Evolutionary conservation across 2,113 vertebrate genomes (phyloP).

Genomic region (Scolopax mira): DNA sequence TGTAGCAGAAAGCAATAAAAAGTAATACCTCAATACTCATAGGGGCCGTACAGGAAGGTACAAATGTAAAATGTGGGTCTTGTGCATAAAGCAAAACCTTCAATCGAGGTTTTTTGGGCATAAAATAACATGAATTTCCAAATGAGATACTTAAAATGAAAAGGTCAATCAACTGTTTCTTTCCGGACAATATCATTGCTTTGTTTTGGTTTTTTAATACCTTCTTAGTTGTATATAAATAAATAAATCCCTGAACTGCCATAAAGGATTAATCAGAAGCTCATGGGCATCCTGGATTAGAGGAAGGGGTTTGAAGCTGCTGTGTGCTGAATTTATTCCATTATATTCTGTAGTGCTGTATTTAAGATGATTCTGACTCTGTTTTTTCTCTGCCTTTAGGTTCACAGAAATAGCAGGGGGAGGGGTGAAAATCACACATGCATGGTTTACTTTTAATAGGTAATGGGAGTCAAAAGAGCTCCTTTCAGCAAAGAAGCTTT

Average conservation of each 20-base stretch:
- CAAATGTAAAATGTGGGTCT: neutral
- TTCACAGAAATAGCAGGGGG: neutral
- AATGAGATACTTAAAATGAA: neutral
- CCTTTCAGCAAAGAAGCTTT: neutral
- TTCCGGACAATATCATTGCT: neutral
- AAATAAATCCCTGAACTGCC: neutral
- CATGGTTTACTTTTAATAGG: neutral
- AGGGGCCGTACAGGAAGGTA: fast-evolving
- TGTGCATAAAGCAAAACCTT: neutral
- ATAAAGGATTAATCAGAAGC: neutral
- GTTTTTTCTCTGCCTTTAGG: neutral
- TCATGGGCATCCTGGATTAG: fast-evolving
- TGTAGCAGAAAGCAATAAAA: neutral
- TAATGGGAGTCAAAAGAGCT: neutral
- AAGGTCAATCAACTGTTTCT: neutral
- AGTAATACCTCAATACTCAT: neutral
- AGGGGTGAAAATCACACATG: neutral
- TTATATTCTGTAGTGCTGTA: neutral
- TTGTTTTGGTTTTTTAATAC: neutral
- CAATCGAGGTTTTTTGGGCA: neutral
- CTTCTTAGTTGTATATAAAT: neutral
- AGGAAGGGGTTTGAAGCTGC: neutral
- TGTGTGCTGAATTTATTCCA: neutral
- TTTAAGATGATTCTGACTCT: neutral
- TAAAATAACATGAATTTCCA: neutral